phyloP scores from a whole-genome alignment of 2,113 vertebrate genomes.

The Chiloscyllium plagiosum region DNA sequence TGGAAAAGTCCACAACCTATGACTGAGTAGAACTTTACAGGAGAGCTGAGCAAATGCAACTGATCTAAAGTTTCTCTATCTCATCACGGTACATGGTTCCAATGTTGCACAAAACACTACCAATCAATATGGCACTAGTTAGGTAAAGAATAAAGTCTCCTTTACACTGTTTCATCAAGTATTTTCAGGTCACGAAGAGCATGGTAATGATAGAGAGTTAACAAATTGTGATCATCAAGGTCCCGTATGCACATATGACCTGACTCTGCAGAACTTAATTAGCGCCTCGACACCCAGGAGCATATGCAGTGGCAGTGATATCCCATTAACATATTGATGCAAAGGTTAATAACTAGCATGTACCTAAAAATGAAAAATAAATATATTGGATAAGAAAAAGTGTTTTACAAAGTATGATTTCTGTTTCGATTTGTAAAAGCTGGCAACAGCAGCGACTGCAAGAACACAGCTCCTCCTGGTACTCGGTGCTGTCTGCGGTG shows the following conservation, averaged over 20 bases:
- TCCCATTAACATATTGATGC: no score
- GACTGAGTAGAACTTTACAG: background rate
- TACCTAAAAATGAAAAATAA: no score
- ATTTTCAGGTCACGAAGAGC: background rate
- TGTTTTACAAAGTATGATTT: no score
- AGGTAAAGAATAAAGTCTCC: background rate
- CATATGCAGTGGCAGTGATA: no score
- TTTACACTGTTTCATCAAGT: background rate
- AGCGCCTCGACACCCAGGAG: background rate
- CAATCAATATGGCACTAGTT: background rate
- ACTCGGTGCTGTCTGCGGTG: no score
- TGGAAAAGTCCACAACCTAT: background rate
- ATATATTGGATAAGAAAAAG: no score
- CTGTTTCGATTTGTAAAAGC: no score
- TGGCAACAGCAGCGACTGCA: no score
- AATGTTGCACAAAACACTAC: background rate
- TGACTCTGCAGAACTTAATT: conserved; percentile 1
- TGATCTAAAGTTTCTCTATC: background rate
- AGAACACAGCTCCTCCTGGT: no score
- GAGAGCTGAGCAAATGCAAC: background rate
- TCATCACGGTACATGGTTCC: background rate
- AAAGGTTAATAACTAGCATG: no score
- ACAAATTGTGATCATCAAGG: background rate
- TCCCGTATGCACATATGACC: background rate
- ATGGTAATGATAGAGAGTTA: background rate